Conservation (phyloP, 2,888 invertebrate genomes). For the Euclidia mi region DNA sequence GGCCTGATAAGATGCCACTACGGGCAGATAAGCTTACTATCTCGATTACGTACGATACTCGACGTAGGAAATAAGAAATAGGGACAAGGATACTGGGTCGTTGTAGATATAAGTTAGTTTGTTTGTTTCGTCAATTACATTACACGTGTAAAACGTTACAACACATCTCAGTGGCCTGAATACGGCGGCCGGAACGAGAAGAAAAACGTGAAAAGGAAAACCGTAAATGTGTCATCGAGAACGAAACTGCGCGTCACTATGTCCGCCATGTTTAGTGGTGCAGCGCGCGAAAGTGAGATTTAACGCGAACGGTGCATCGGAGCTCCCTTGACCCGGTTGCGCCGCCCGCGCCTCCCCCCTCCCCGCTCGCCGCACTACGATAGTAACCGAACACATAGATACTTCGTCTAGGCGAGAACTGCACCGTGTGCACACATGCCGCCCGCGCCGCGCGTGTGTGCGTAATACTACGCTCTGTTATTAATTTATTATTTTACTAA, state of each 20-base stretch:
- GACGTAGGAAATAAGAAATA: slow-evolving; percentile 85
- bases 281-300: slow-evolving; percentile 90
- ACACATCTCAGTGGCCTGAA: slow-evolving; percentile 62
- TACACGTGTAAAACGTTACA: slow-evolving; percentile 82
- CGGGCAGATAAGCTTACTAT: slow-evolving; percentile 78
- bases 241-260: slow-evolving; percentile 78
- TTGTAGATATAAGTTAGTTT: slow-evolving; percentile 75
- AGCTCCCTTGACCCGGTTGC: slow-evolving; percentile 88
- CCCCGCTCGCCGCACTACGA: slow-evolving; percentile 73
- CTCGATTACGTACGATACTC: slow-evolving; percentile 80
- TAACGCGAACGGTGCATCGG: slow-evolving; percentile 89
- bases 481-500: no score
- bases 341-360: slow-evolving; percentile 58
- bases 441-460: slow-evolving; percentile 37
- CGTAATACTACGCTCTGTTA: slow-evolving; percentile 51
- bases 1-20: slow-evolving; percentile 80
- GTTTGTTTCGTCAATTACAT: slow-evolving; percentile 80
- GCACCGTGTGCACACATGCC: slow-evolving; percentile 54
- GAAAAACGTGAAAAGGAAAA: slow-evolving; percentile 41
- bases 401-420: slow-evolving; percentile 71
- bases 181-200: slow-evolving; percentile 39
- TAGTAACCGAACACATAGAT: slow-evolving; percentile 77
- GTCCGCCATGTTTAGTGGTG: slow-evolving; percentile 83
- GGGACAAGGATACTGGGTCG: slow-evolving; percentile 85
- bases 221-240: slow-evolving; percentile 77